These are phyloP conservation scores for Dipodomys merriami DNA, from an alignment of 2,113 vertebrate genomes.

Conservation along the genomic window DNA sequence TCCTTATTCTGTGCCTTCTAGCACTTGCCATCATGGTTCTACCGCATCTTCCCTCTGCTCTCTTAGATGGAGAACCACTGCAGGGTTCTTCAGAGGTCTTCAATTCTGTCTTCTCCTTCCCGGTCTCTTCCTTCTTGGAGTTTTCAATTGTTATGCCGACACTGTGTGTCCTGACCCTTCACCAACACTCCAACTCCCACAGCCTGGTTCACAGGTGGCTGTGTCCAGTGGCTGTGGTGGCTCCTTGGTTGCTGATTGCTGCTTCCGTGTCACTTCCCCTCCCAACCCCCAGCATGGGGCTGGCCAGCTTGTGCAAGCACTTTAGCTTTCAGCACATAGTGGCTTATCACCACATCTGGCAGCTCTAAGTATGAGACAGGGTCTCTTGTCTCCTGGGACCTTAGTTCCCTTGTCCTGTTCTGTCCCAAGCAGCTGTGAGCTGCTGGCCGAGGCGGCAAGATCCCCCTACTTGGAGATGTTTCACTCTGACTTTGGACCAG, in stretches of 20 bases:
- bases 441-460: background rate
- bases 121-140: background rate
- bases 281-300: background rate
- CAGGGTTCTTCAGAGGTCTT: background rate
- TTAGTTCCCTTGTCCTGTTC: background rate
- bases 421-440: conserved; percentile 18
- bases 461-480: background rate
- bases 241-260: background rate
- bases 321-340: background rate
- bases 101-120: background rate
- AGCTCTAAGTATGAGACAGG: background rate
- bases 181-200: background rate
- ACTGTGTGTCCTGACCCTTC: background rate
- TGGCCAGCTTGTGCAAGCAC: background rate
- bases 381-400: background rate
- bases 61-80: conserved; percentile 3
- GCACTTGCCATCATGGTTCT: background rate
- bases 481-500: background rate
- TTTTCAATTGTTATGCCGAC: background rate
- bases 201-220: background rate
- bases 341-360: background rate
- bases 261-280: background rate
- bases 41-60: background rate
- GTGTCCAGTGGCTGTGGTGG: background rate
- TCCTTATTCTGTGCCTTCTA: background rate